These are phyloP conservation scores for Siniperca knerii DNA, from an alignment of 2,113 vertebrate genomes.

Conservation along the genomic window DNA sequence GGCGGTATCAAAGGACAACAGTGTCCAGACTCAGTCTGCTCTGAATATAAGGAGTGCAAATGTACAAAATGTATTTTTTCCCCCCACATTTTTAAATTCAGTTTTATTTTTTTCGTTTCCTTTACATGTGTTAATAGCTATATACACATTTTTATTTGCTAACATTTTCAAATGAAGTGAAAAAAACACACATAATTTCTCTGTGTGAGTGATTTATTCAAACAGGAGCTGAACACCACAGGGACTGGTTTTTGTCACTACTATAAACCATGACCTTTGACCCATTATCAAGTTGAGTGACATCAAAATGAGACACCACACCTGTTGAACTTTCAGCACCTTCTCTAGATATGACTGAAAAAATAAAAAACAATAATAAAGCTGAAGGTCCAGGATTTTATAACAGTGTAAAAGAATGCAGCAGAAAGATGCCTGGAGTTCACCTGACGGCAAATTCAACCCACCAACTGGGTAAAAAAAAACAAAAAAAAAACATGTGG, in stretches of 20 bases:
- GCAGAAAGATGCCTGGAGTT: slow-evolving; percentile 31
- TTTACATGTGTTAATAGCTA: not conserved
- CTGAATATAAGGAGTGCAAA: not conserved
- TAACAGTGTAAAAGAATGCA: not conserved
- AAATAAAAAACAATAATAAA: slow-evolving; percentile 1
- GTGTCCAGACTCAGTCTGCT: not conserved
- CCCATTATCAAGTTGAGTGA: not conserved
- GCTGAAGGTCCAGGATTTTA: not conserved
- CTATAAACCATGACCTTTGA: not conserved
- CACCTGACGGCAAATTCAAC: slow-evolving; percentile 23
- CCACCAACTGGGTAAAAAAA: slow-evolving; percentile 3
- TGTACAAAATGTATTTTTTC: not conserved
- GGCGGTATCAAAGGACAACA: slow-evolving; percentile 22
- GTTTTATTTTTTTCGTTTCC: not conserved
- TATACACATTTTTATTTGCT: not conserved
- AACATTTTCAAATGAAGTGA: not conserved
- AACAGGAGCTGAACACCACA: not conserved
- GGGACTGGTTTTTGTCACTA: too few species aligned
- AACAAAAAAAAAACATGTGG: not conserved
- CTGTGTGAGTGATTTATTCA: not conserved
- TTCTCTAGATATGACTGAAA: not conserved
- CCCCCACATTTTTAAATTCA: not conserved
- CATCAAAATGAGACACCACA: slow-evolving; percentile 6
- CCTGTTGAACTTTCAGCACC: not conserved
- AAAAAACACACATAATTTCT: too few species aligned